A percentile compares a stretch with the other conserved stretches of the same genome.
Conservation (phyloP, 2,113 vertebrate species). For the Rhegmatorhina hoffmannsi region DNA sequence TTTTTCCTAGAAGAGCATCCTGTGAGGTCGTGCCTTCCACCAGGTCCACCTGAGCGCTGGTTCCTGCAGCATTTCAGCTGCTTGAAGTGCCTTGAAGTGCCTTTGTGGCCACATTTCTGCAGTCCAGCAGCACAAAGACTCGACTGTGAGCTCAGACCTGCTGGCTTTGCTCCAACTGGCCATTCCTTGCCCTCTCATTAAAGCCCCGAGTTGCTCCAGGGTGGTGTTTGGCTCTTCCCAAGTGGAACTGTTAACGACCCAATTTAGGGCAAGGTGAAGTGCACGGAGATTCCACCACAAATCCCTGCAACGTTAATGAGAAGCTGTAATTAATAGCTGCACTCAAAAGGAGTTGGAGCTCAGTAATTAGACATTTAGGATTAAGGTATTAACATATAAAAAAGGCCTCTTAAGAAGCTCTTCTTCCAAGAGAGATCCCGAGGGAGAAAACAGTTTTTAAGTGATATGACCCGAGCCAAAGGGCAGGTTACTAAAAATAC, state of each 20-base stretch:
- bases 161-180: constrained; percentile 26
- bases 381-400: constrained; percentile 41
- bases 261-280: constrained; percentile 40
- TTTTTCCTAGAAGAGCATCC: too few relatives aligned
- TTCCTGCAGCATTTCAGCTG: too few relatives aligned
- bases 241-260: constrained; percentile 65
- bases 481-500: constrained; percentile 1
- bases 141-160: background rate
- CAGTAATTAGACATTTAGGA: constrained; percentile 46
- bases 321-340: constrained; percentile 58
- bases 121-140: background rate
- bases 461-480: background rate
- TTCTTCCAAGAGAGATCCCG: background rate
- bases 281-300: constrained; percentile 41
- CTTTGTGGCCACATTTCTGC: background rate
- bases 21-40: rapidly evolving
- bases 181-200: constrained; percentile 52
- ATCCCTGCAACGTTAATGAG: constrained; percentile 11
- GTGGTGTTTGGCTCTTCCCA: constrained; percentile 57
- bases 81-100: too few relatives aligned
- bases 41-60: rapidly evolving
- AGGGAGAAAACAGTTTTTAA: background rate
- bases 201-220: constrained; percentile 50
- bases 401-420: background rate
- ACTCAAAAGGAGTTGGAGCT: constrained; percentile 38